A percentile compares a stretch with the other conserved stretches of the same genome.
Conservation (phyloP, 2,113 vertebrate species). For the Embiotoca jacksoni region DNA sequence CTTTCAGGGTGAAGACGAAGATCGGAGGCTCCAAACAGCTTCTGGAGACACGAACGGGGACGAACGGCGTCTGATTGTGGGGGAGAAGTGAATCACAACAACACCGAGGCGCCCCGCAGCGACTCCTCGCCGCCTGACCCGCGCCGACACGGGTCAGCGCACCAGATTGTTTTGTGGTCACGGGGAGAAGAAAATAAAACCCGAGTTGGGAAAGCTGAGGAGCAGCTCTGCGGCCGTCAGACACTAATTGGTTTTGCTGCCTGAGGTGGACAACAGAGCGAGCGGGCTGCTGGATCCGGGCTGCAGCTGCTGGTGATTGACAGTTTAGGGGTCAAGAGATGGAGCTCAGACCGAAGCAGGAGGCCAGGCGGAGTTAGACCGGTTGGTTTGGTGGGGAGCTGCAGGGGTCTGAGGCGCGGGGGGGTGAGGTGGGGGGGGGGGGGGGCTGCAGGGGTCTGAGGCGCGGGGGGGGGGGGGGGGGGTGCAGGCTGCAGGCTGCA, state of each 20-base stretch:
- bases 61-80: not conserved
- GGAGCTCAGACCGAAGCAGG: not conserved
- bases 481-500: not conserved
- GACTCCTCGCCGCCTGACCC: slow-evolving; percentile 9
- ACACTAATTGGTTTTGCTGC: slow-evolving; percentile 60
- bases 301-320: slow-evolving; percentile 32
- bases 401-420: not conserved
- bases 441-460: not conserved
- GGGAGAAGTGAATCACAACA: slow-evolving; percentile 24
- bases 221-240: slow-evolving; percentile 14
- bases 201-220: not conserved
- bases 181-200: slow-evolving; percentile 34
- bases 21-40: not conserved
- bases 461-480: not conserved
- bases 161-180: slow-evolving; percentile 23
- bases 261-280: slow-evolving; percentile 29
- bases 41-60: slow-evolving; percentile 30
- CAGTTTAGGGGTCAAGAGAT: slow-evolving; percentile 4
- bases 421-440: not conserved
- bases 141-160: slow-evolving; percentile 34
- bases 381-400: not conserved
- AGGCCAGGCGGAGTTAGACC: not conserved
- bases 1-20: not conserved
- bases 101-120: slow-evolving; percentile 8
- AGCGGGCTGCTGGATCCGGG: not conserved